phyloP scores from a whole-genome alignment of 2,888 invertebrate genomes.

The Schizaphis graminum region DNA sequence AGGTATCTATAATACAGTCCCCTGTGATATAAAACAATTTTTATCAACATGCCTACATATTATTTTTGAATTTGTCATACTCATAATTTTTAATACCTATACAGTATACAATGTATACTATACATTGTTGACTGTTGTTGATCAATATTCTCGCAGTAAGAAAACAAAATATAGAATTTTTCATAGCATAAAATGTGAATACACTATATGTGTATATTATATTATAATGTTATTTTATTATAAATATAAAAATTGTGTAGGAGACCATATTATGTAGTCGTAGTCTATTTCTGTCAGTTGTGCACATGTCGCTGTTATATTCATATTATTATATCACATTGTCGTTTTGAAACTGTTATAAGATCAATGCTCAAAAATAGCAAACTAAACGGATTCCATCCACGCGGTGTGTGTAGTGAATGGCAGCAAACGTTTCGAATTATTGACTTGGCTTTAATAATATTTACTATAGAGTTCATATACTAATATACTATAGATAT shows the following conservation, averaged over 20 bases:
- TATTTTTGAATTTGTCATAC: neutral
- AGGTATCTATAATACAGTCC: neutral
- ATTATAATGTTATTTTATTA: conserved; percentile 37
- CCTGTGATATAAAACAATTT: neutral
- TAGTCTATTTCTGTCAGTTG: conserved; percentile 58
- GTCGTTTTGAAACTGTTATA: conserved; percentile 44
- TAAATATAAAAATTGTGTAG: conserved; percentile 60
- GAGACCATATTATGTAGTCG: conserved; percentile 24
- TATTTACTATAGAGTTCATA: neutral
- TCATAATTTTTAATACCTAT: neutral
- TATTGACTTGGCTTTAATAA: neutral
- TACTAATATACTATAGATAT: neutral
- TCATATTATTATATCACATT: conserved; percentile 47
- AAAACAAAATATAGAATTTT: neutral
- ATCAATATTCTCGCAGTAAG: neutral
- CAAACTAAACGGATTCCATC: conserved; percentile 41
- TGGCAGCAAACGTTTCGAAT: conserved; percentile 19
- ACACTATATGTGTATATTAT: neutral
- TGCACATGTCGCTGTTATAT: conserved; percentile 65
- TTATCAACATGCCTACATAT: neutral
- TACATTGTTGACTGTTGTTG: no score
- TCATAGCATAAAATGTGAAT: neutral
- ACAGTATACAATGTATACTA: no score
- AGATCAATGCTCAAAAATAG: conserved; percentile 63
- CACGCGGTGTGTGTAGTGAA: neutral